phyloP scores from a whole-genome alignment of 2,797 vertebrate species.

The Smutsia gigantea region DNA sequence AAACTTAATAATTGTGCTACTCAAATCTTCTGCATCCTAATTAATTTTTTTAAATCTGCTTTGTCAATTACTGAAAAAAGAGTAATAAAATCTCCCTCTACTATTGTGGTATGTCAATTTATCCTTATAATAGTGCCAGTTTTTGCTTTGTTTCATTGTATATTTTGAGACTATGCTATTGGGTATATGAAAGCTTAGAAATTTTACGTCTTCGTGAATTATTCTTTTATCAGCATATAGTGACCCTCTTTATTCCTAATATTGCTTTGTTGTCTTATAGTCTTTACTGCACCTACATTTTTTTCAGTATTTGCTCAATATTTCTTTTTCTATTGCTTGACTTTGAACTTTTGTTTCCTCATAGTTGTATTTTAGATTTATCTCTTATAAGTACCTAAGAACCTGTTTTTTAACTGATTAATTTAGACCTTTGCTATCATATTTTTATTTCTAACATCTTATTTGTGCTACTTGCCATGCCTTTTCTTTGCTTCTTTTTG shows the following conservation, averaged over 20 bases:
- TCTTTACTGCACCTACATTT: background rate
- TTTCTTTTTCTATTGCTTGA: background rate
- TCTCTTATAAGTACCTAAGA: background rate
- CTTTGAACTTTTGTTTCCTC: slow-evolving; percentile 31
- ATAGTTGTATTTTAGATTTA: background rate
- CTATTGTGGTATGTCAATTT: background rate
- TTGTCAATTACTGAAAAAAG: background rate
- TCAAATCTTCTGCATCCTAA: background rate
- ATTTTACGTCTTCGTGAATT: background rate
- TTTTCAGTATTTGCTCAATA: background rate
- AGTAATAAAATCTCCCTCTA: background rate
- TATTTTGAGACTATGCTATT: background rate
- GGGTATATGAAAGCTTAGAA: background rate
- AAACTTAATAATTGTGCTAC: background rate
- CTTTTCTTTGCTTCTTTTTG: slow-evolving; percentile 33
- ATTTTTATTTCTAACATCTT: slow-evolving; percentile 50
- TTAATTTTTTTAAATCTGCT: background rate
- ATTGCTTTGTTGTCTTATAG: background rate
- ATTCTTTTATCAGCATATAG: background rate
- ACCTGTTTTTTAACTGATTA: background rate
- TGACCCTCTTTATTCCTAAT: background rate
- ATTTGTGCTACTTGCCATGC: background rate
- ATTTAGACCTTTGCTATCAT: background rate
- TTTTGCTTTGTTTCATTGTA: slow-evolving; percentile 1
- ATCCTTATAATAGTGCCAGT: background rate